A percentile compares a stretch with the other conserved stretches of the same genome.
These are phyloP conservation scores for Eleginops maclovinus DNA, from an alignment of 2,113 vertebrate species.

Conservation along the genomic window DNA sequence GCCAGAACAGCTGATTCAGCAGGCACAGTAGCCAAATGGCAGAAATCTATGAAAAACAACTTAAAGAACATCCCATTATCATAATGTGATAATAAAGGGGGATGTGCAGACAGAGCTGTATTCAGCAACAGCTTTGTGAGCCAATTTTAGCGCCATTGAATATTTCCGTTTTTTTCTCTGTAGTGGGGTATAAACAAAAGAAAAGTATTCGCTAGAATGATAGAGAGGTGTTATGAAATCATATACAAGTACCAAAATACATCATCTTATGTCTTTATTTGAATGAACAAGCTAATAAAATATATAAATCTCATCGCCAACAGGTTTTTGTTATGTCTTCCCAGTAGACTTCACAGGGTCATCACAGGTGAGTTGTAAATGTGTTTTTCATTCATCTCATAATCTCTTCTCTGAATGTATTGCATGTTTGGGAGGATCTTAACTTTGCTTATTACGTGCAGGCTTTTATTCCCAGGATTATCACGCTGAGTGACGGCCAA, in stretches of 20 bases:
- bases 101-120: not conserved
- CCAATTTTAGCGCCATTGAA: not conserved
- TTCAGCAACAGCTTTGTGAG: constrained; percentile 17
- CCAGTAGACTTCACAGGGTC: not conserved
- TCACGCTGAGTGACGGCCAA: constrained; percentile 23
- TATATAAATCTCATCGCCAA: not conserved
- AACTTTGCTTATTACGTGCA: constrained; percentile 25
- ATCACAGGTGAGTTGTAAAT: not conserved
- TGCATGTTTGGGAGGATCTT: constrained; percentile 22
- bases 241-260: constrained; percentile 6
- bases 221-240: not conserved
- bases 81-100: constrained; percentile 44
- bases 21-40: constrained; percentile 38
- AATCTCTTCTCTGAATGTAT: constrained; percentile 35
- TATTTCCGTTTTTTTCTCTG: not conserved
- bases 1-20: constrained; percentile 63
- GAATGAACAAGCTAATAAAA: not conserved
- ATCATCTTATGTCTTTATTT: not conserved
- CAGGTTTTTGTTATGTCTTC: not conserved
- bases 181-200: not conserved
- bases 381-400: constrained; percentile 32
- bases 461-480: constrained; percentile 50
- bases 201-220: not conserved
- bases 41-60: constrained; percentile 36
- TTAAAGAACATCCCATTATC: constrained; percentile 48